phyloP scores from a whole-genome alignment of 2,113 vertebrate genomes.

The Gorsachius goisagi region DNA sequence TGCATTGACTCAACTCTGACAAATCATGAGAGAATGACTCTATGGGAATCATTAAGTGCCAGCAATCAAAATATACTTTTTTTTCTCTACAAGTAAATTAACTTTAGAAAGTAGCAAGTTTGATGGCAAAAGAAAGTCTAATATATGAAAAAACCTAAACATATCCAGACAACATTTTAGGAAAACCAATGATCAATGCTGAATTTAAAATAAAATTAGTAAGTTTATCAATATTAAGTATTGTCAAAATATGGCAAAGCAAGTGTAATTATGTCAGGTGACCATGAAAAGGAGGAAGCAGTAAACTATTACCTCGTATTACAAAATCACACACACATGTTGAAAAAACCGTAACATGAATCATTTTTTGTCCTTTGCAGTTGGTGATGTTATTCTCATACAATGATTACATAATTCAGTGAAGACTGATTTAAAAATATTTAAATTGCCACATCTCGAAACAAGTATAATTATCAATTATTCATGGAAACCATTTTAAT shows the following conservation, averaged over 20 bases:
- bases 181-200: neutral
- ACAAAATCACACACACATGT: neutral
- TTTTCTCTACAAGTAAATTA: neutral
- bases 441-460: slow-evolving; percentile 2
- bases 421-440: neutral
- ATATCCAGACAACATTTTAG: neutral
- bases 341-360: neutral
- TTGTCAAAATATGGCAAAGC: neutral
- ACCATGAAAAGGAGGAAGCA: neutral
- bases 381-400: neutral
- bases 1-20: neutral
- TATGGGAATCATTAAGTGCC: neutral
- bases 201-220: neutral
- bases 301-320: neutral
- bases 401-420: slow-evolving; percentile 23
- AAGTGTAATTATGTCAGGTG: neutral
- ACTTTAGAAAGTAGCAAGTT: neutral
- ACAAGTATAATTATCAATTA: slow-evolving; percentile 14
- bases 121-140: slow-evolving; percentile 18
- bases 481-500: slow-evolving; percentile 43
- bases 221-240: neutral
- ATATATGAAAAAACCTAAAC: neutral
- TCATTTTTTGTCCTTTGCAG: slow-evolving; percentile 28
- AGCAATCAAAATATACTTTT: neutral
- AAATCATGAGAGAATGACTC: neutral